Evolutionary conservation across 2,113 vertebrate genomes (phyloP).

Genomic region (Oncorhynchus mykiss): DNA sequence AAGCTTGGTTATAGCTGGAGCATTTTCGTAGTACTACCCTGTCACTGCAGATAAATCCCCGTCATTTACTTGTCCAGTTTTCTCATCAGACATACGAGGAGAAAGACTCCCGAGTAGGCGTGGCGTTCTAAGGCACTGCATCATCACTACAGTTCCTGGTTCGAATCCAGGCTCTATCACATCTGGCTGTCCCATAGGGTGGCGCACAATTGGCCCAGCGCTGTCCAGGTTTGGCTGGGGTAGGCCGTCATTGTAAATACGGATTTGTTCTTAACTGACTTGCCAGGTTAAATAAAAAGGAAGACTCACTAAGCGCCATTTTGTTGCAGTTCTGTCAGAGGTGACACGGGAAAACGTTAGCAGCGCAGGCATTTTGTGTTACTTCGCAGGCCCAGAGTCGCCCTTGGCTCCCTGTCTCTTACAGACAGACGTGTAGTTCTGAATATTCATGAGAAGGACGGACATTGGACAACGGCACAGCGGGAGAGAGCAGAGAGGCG

Average conservation of each 20-base stretch:
- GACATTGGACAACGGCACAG: not conserved
- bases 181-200: no score
- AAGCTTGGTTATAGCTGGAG: not conserved
- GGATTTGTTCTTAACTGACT: no score
- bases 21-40: not conserved
- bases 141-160: no score
- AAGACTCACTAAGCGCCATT: not conserved
- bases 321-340: not conserved
- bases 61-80: not conserved
- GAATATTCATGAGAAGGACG: slow-evolving; percentile 3
- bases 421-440: not conserved
- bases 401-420: not conserved
- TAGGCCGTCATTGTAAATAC: no score
- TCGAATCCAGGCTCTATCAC: no score
- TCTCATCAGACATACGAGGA: not conserved
- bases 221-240: no score
- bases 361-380: not conserved
- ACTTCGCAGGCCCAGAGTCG: not conserved
- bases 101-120: no score
- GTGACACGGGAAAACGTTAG: not conserved
- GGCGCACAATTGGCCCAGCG: no score
- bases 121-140: no score
- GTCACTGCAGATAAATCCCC: not conserved
- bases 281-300: no score
- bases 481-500: not conserved